Base-by-base conservation (phyloP, 2,113 vertebrate species). In the zebrafish (Danio rerio) region DNA sequence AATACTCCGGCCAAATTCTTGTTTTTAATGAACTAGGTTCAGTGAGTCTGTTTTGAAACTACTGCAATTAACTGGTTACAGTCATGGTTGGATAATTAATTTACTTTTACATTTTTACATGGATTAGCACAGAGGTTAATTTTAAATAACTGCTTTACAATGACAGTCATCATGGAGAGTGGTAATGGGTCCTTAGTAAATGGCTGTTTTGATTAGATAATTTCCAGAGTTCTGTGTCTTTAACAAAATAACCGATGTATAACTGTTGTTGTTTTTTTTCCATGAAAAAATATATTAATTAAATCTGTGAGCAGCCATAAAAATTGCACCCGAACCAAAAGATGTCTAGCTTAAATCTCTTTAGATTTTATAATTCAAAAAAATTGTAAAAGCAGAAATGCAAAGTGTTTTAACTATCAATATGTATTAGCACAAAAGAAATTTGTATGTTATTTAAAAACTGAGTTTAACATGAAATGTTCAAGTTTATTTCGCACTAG, bases 1-100 rank as follows among this genome's bases (percentile, higher is more conserved):
- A 83, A 69, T 21, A 80, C 75, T 56, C 31, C 63, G 6, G 53
- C 43, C 21, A 81, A 78, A 56, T 55, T 69, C n/a, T 63, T 53
- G 56, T 73, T 18, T 69, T 81, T 52, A 81, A 80, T 79, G 58
- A 82, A 83, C 78, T 84, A 81, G 63, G 77, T 75, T 61, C 78
- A 65, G 58, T 53, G 71, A 52, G 45, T 78, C 62, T 78, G 83
- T 85, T 85, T 81, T 49, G 40, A 50, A 55, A 80, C 81, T 59
- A 66, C 70, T 56, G 62, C 62, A 74, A 53, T 55, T 76, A 81
- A 86, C 65, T 82, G 61, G 79, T 58, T 80, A 66, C 55, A 59
- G 65, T 83, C 81, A 80, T 21, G 45, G 55, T 43, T 11, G 74
- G 45, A 77, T 43, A 77, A 50, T 50, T 40, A 1, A 42, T 68